Evolutionary conservation across 2,888 invertebrate species (phyloP).

Genomic region (Micoletzkya japonica): DNA sequence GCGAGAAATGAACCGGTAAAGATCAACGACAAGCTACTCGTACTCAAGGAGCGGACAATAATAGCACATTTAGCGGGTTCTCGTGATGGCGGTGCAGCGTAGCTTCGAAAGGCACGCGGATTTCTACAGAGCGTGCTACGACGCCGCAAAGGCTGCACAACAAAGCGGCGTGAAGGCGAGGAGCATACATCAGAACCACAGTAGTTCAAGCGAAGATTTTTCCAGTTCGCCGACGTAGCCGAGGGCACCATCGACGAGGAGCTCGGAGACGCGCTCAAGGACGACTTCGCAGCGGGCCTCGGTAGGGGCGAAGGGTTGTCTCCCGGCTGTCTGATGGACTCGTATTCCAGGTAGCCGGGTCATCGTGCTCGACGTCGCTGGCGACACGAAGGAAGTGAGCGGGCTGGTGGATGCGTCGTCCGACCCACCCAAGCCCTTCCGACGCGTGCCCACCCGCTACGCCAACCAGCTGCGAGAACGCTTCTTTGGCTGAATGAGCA

Average conservation of each 20-base stretch:
- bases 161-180: constrained; percentile 16
- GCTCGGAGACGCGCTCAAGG: constrained; percentile 20
- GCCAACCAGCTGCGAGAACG: constrained; percentile 6
- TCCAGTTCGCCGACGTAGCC: constrained; percentile 8
- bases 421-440: too few relatives aligned
- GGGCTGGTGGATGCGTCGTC: neutral
- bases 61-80: constrained; percentile 1
- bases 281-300: constrained; percentile 6
- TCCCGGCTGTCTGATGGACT: neutral
- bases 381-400: neutral
- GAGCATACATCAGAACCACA: neutral
- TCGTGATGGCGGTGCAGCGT: constrained; percentile 15
- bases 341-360: neutral
- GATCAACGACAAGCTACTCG: neutral
- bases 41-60: neutral
- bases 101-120: neutral
- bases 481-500: too few relatives aligned
- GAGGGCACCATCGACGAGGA: constrained; percentile 17
- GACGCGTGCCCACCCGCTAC: constrained; percentile 9
- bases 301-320: neutral
- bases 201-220: neutral
- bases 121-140: constrained; percentile 8
- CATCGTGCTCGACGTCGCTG: neutral
- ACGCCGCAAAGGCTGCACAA: neutral
- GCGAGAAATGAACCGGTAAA: neutral